Base-by-base conservation (phyloP, 2,113 vertebrate species). In the Salvelinus namaycush region DNA sequence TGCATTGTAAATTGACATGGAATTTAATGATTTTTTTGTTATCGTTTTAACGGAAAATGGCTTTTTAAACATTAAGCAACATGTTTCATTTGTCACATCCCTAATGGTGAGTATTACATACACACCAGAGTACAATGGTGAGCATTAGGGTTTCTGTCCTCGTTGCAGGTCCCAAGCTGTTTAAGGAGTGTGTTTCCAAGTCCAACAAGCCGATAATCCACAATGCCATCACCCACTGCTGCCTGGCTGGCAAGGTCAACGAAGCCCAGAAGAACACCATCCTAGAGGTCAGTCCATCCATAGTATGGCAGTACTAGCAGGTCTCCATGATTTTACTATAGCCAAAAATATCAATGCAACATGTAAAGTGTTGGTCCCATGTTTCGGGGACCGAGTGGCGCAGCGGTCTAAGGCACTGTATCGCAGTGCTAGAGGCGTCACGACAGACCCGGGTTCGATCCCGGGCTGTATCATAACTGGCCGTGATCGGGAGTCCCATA, bases 121-220 rank as follows among this genome's bases (percentile, higher is more conserved):
- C 67, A n/a, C 16, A 39, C 67, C 16, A 16, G 34, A 29, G 18
- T 31, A 39, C 31, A 39, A 12, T 20, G 39, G 39, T 44, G 39
- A 44, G 9, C 39, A 11, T 64, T 5, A 75, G 7, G 54, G 1
- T 76, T 44, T 44, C 39, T 44, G 39, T 44, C 39, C 39, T 67
- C 73, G 7, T 76, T 34, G 13, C 76, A 98, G 97, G 97, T 82
- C 96, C 97, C 18, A 98, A 95, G 90, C 93, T 99, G 60, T 99
- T 98, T 80, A 99, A 96, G 88, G 97, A 99, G 49, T 97, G 97
- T 12, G 97, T 96, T 72, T 96, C 96, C 81, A 99, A 99, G 76
- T 99, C 97, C 20, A 99, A 99, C 93, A 99, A 98, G 65, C 93
- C 94, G 0, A 97, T 99, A 70, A 98, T 99, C 76, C 96, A 96